Conservation (phyloP, 2,888 invertebrate genomes). For the Agriopis aurantiaria region DNA sequence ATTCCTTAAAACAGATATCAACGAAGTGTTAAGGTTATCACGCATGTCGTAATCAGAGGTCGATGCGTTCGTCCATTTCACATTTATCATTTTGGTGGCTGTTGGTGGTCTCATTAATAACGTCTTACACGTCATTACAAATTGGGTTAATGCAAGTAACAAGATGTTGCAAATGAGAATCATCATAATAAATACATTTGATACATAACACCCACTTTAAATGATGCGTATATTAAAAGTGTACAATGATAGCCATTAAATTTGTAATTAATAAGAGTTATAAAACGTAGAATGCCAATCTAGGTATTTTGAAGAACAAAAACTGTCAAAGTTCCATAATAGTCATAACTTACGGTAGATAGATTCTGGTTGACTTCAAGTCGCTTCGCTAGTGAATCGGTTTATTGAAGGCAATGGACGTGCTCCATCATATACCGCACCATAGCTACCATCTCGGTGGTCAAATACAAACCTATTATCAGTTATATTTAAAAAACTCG, state of each 20-base stretch:
- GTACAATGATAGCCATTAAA: not conserved
- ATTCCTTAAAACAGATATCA: slow-evolving; percentile 13
- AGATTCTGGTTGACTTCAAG: too few species aligned
- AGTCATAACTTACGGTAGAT: too few species aligned
- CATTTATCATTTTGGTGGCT: slow-evolving; percentile 29
- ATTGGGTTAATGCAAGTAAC: slow-evolving; percentile 29
- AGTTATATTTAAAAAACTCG: too few species aligned
- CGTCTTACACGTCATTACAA: slow-evolving; percentile 34
- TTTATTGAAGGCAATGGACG: too few species aligned
- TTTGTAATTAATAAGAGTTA: not conserved
- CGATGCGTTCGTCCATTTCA: slow-evolving; percentile 15
- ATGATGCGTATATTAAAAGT: not conserved
- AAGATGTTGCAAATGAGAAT: slow-evolving; percentile 25
- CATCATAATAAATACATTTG: slow-evolving; percentile 8
- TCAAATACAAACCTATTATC: too few species aligned
- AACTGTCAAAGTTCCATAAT: not conserved
- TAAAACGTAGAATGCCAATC: not conserved
- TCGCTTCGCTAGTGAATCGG: too few species aligned
- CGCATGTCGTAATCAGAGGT: slow-evolving; percentile 21
- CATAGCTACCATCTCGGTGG: too few species aligned
- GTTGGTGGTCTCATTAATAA: slow-evolving; percentile 37
- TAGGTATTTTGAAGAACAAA: not conserved
- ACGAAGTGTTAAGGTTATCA: slow-evolving; percentile 28
- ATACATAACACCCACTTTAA: not conserved
- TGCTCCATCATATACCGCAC: too few species aligned